Conservation (phyloP, 2,113 vertebrate genomes). For the Dasyprocta punctata region DNA sequence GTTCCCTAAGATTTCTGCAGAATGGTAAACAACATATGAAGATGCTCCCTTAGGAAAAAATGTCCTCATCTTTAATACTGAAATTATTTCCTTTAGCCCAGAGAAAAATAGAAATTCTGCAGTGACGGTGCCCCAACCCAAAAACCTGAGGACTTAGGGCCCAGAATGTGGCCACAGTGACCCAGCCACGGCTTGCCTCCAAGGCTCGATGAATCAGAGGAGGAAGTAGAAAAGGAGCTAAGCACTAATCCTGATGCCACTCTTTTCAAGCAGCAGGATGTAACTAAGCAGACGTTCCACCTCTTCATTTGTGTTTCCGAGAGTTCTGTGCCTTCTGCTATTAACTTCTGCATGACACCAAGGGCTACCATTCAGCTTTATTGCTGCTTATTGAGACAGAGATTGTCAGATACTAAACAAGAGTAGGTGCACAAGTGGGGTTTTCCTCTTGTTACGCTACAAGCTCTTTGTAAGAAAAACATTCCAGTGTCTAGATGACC, state of each 20-base stretch:
- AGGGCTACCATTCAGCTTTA: neutral
- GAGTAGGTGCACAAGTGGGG: neutral
- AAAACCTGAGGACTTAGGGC: neutral
- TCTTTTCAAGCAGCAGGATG: neutral
- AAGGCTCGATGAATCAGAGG: neutral
- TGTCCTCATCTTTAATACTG: neutral
- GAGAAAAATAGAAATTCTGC: neutral
- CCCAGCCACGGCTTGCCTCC: neutral
- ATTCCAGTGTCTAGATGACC: neutral
- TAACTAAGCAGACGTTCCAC: conserved; percentile 5
- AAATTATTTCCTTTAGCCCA: neutral
- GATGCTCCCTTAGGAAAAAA: neutral
- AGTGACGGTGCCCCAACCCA: neutral
- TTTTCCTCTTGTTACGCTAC: neutral
- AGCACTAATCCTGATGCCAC: neutral
- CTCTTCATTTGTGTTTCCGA: conserved; percentile 27
- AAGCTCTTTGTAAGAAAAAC: neutral
- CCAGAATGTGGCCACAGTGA: neutral
- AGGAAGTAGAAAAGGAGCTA: fast-evolving
- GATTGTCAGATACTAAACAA: neutral
- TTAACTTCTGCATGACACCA: conserved; percentile 18
- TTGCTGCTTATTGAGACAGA: neutral
- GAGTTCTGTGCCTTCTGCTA: neutral
- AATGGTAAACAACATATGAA: neutral
- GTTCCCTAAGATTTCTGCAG: neutral